Evolutionary conservation across 2,797 vertebrate species (phyloP), one percentile per base, ranked within the genome.

Genomic region (Arctocebus calabarensis): DNA sequence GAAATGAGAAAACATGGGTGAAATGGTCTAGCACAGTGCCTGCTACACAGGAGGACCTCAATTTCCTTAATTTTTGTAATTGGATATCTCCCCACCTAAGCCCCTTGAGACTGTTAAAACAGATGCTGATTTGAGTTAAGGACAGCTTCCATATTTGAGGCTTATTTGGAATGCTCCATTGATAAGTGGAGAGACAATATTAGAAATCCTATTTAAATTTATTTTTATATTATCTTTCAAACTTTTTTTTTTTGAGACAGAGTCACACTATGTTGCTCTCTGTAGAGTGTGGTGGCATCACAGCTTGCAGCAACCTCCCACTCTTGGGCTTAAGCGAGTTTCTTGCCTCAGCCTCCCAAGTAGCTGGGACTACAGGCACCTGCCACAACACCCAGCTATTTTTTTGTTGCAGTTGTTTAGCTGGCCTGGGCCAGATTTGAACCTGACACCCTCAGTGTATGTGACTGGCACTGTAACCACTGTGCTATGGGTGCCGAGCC

Each of bases 151-250:
- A 23, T 61, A 59, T 29, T 73, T 68, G 23, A 37, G 32, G 14
- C 3, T 0, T 75, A 25, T 22, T 84, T 90, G n/a, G 37, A 43
- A 82, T 64, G 55, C 79, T 17, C 19, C 45, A 23, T 5, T 48
- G 64, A 25, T 25, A 4, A 45, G 59, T 61, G 27, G 48, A 43
- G 82, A 48, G 40, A 88, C 11, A 87, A 27, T 45, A 61, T 77
- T 73, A 59, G 55, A 95, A 88, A 89, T 94, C 92, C 23, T 66
- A 11, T 89, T 75, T 75, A 62, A 37, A 37, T 68, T 75, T 79
- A 86, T 66, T 75, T 89, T 40, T 29, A 52, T 52, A 52, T 52
- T 52, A 48, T 48, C 48, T 52, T 52, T 52, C 48, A 52, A 52
- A 85, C 68, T 43, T 45, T 43, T 43, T 45, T 52, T 52, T 52